Base-by-base conservation (phyloP, 1,140 invertebrate genomes). In the Orchesella cincta region DNA sequence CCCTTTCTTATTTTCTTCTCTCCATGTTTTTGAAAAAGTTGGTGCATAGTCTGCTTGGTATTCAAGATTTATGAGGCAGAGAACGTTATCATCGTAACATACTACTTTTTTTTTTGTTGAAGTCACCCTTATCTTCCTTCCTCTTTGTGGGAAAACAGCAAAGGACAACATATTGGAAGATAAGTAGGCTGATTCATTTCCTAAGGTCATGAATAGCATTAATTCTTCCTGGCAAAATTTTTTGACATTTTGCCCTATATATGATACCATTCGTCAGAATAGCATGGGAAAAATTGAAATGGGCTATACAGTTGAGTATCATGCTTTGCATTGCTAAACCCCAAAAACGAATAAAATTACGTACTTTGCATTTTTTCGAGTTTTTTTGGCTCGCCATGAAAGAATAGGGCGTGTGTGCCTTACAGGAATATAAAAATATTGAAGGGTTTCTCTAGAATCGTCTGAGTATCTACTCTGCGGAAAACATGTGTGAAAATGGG, bases 241-340 rank as follows among this genome's bases (percentile, higher is more conserved):
- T 57, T 26, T 57, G 54, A 57, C 54, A 57, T 57, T 57, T 57
- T 57, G 54, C 26, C 54, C 54, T 57, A 57, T 18, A 57, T 57
- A 57, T 16, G 5, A 18, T 57, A 57, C 54, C 12, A 57, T 23
- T 12, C 26, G 54, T n/a, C 3, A 8, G 54, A 57, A 57, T 12
- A 57, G 3, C 3, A 57, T 18, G 23, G 54, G 26, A 57, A 57
- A 57, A 57, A 23, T 57, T 57, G 54, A 14, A 23, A 57, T 18
- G n/a, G n/a, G n/a, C n/a, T n/a, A n/a, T n/a, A n/a, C n/a, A n/a
- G n/a, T n/a, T n/a, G n/a, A n/a, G n/a, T n/a, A n/a, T n/a, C n/a
- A n/a, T n/a, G n/a, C n/a, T n/a, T n/a, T n/a, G n/a, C n/a, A n/a
- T n/a, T n/a, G n/a, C n/a, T n/a, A n/a, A n/a, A n/a, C n/a, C n/a